A percentile compares a stretch with the other conserved stretches of the same genome.
Conservation (phyloP, 2,888 invertebrate genomes). For the Heteromurus nitidus region DNA sequence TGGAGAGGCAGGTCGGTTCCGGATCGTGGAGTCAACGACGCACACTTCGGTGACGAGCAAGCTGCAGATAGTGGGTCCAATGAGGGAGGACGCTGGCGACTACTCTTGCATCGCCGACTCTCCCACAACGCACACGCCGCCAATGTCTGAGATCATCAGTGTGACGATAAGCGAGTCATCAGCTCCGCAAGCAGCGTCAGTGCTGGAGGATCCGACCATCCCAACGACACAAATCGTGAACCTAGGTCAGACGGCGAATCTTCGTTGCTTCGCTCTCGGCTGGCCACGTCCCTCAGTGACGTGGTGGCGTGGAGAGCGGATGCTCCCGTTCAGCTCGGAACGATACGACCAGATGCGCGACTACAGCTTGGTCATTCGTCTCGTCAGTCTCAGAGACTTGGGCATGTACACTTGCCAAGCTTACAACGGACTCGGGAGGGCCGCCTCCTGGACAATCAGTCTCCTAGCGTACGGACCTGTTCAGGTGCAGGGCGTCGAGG, state of each 20-base stretch:
- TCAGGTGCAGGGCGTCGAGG: constrained; percentile 78
- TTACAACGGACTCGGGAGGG: constrained; percentile 86
- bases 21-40: constrained; percentile 82
- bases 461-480: constrained; percentile 85
- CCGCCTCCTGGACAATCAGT: constrained; percentile 85
- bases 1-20: constrained; percentile 81
- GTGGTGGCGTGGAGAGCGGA: constrained; percentile 88
- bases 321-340: constrained; percentile 84
- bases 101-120: constrained; percentile 88
- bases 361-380: constrained; percentile 84
- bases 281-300: constrained; percentile 86
- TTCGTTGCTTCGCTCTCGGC: constrained; percentile 89
- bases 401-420: constrained; percentile 91
- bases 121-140: constrained; percentile 68
- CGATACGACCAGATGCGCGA: constrained; percentile 85
- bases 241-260: constrained; percentile 82
- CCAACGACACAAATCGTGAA: constrained; percentile 79
- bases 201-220: constrained; percentile 79
- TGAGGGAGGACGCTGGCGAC: constrained; percentile 87
- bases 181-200: constrained; percentile 80
- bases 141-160: background rate
- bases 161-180: background rate
- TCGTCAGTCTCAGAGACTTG: constrained; percentile 83
- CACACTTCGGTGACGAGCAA: background rate
- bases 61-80: constrained; percentile 87